Percentiles rank a stretch among this genome's conserved stretches.
These are phyloP conservation scores for Drosophila chauvacae DNA, from an alignment of 1,140 invertebrate species.

Conservation along the genomic window DNA sequence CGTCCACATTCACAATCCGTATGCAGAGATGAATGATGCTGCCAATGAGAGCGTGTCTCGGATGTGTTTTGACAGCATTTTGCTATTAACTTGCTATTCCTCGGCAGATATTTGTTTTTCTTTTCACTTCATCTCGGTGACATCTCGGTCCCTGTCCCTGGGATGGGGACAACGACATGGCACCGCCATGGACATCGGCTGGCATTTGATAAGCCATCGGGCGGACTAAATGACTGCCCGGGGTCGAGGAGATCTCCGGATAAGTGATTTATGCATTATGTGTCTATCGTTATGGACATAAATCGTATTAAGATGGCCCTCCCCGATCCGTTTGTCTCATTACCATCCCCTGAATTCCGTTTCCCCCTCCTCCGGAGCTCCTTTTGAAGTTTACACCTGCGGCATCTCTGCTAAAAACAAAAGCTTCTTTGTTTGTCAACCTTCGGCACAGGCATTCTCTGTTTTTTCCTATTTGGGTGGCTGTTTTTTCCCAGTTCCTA, in stretches of 20 bases:
- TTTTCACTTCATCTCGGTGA: slow-evolving; percentile 38
- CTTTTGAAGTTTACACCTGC: slow-evolving; percentile 65
- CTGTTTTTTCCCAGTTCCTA: slow-evolving; percentile 56
- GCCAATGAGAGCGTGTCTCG: slow-evolving; percentile 55
- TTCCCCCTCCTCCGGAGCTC: slow-evolving; percentile 2
- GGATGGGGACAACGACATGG: neutral
- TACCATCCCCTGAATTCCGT: slow-evolving; percentile 15
- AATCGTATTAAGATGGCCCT: slow-evolving; percentile 63
- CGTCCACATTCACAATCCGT: slow-evolving; percentile 53
- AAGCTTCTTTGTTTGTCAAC: slow-evolving; percentile 76
- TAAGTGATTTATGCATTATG: slow-evolving; percentile 66
- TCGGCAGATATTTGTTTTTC: slow-evolving; percentile 45
- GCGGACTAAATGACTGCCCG: slow-evolving; percentile 35
- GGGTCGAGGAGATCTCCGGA: slow-evolving; percentile 32
- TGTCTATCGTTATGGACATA: slow-evolving; percentile 61
- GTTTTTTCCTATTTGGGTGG: slow-evolving; percentile 21
- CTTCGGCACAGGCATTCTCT: slow-evolving; percentile 32
- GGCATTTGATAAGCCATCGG: slow-evolving; percentile 44
- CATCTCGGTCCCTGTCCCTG: neutral
- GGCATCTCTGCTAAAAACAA: slow-evolving; percentile 57
- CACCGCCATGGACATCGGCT: slow-evolving; percentile 8
- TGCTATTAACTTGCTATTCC: slow-evolving; percentile 63
- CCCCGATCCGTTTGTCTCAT: slow-evolving; percentile 33
- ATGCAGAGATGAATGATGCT: slow-evolving; percentile 68
- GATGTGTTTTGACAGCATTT: slow-evolving; percentile 68